Base-by-base conservation (phyloP, 2,888 invertebrate species). In the Synanthedon myopaeformis region DNA sequence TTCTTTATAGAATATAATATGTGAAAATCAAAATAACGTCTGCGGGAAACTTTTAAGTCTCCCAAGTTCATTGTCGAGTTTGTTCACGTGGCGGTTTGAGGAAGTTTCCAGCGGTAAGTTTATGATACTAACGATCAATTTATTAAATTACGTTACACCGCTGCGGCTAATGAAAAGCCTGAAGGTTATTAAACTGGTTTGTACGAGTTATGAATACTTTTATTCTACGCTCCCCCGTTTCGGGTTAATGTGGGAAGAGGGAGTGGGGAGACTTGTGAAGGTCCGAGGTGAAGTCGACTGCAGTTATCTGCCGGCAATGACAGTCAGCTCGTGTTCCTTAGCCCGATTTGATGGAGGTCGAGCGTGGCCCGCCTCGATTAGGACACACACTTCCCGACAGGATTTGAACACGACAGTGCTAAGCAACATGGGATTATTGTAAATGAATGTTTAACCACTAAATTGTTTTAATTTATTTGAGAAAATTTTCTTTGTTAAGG, bases 331-430 rank as follows among this genome's bases (percentile, higher is more conserved):
- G 70, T 71, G 75, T 76, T 74, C 71, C 72, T 76, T 72, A 68
- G 72, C 65, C 64, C 70, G 69, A 74, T 76, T 72, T 83, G 83
- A 85, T 72, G 75, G 72, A 78, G 84, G 84, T 83, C 75, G 72
- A 70, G 82, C 72, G 75, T 82, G 82, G 73, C 63, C 63, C 59
- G 69, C 66, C 71, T 74, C 77, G 83, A 83, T 82, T 82, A 81
- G 72, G 66, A 64, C 66, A 63, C 71, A 65, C 66, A 61, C 52
- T 13, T 66, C 66, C 70, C 72, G 65, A 63, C 69, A 74, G 75
- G 75, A 80, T 82, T 81, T 77, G 74, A 79, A 76, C 75, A 76
- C 70, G 68, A 65, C 72, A 67, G 66, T 69, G 67, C 62, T 67
- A 69, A 67, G 63, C 69, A 64, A 64, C 65, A 61, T 61, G 62